Percentiles rank a stretch among this genome's conserved stretches.
These are phyloP conservation scores for Megaceryle maxima DNA, from an alignment of 2,113 vertebrate species.

Conservation along the genomic window DNA sequence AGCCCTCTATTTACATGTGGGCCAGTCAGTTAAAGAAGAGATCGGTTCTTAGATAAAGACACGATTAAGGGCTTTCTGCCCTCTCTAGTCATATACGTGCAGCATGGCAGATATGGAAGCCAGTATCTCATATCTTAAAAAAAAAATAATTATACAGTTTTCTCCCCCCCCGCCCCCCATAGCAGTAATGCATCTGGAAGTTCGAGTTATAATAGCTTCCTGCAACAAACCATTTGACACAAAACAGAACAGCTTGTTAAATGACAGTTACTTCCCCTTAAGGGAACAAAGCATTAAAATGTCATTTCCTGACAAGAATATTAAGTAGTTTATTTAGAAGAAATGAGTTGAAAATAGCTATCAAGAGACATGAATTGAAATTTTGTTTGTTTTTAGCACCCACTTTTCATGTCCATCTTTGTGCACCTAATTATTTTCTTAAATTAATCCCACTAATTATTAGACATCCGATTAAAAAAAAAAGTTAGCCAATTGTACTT, in stretches of 20 bases:
- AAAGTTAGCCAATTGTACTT: slow-evolving; percentile 78
- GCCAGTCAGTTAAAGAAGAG: slow-evolving; percentile 66
- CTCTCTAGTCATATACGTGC: slow-evolving; percentile 57
- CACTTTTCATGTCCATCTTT: slow-evolving; percentile 73
- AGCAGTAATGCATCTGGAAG: slow-evolving; percentile 78
- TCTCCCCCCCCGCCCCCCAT: slow-evolving; percentile 12
- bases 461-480: slow-evolving; percentile 64
- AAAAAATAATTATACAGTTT: neutral
- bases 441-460: slow-evolving; percentile 67
- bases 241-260: slow-evolving; percentile 70
- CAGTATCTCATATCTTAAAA: slow-evolving; percentile 58
- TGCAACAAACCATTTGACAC: slow-evolving; percentile 75
- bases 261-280: slow-evolving; percentile 71
- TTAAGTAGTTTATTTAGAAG: slow-evolving; percentile 73
- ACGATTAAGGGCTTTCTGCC: neutral
- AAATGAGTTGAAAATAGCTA: slow-evolving; percentile 75
- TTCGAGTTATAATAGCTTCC: slow-evolving; percentile 80
- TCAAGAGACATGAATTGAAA: slow-evolving; percentile 76
- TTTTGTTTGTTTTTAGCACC: slow-evolving; percentile 79
- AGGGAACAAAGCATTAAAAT: slow-evolving; percentile 73
- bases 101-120: slow-evolving; percentile 66
- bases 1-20: slow-evolving; percentile 70
- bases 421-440: slow-evolving; percentile 74
- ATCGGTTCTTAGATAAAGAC: slow-evolving; percentile 20
- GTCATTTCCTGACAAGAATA: slow-evolving; percentile 73